phyloP scores from a whole-genome alignment of 2,797 vertebrate genomes.

The Helostoma temminkii region DNA sequence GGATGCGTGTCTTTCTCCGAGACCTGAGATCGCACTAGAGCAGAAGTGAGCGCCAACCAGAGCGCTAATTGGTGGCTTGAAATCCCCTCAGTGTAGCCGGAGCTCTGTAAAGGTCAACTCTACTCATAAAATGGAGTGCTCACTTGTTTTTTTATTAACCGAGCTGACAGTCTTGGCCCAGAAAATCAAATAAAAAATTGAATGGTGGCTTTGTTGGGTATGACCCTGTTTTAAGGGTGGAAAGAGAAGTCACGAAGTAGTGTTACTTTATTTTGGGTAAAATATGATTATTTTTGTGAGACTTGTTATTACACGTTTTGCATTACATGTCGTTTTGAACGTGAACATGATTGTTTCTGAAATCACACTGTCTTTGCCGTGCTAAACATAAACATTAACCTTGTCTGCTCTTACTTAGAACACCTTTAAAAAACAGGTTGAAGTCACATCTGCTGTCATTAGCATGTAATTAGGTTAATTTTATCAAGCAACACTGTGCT shows the following conservation, averaged over 20 bases:
- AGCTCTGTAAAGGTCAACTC: slow-evolving; percentile 79
- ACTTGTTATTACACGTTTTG: too few relatives aligned
- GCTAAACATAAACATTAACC: too few relatives aligned
- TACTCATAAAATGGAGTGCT: slow-evolving; percentile 77
- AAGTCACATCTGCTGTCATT: too few relatives aligned
- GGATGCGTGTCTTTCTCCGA: slow-evolving; percentile 32
- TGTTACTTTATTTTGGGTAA: not conserved
- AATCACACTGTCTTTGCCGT: too few relatives aligned
- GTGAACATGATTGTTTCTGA: too few relatives aligned
- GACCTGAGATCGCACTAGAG: slow-evolving; percentile 55
- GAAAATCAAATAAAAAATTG: slow-evolving; percentile 61
- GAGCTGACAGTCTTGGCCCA: slow-evolving; percentile 63
- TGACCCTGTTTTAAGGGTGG: not conserved
- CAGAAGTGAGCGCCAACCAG: slow-evolving; percentile 57
- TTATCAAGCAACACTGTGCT: too few relatives aligned
- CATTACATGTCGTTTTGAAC: too few relatives aligned
- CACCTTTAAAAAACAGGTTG: too few relatives aligned
- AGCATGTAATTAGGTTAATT: too few relatives aligned
- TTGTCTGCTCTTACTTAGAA: too few relatives aligned
- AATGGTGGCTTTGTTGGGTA: slow-evolving; percentile 8
- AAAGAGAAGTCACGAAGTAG: not conserved
- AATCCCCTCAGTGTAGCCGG: slow-evolving; percentile 70
- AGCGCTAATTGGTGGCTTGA: slow-evolving; percentile 81
- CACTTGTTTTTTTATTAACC: slow-evolving; percentile 70
- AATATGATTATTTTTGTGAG: not conserved